Evolutionary conservation across 2,113 vertebrate species (phyloP).

Genomic region (Gambusia holbrooki): DNA sequence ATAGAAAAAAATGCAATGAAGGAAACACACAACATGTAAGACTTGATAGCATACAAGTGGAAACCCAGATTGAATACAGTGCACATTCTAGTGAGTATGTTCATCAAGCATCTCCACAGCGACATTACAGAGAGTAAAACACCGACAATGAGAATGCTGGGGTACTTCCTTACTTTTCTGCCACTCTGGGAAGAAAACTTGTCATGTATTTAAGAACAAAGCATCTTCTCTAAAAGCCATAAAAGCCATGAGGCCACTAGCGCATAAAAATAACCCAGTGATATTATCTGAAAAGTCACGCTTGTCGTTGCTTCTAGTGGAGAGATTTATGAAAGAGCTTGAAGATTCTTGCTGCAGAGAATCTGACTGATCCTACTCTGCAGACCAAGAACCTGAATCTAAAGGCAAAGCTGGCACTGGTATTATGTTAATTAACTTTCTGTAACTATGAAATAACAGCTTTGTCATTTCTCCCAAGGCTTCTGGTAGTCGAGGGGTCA

Average conservation of each 20-base stretch:
- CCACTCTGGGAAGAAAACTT: background rate
- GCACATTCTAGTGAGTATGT: background rate
- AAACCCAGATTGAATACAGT: conserved; percentile 3
- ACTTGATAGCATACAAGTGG: background rate
- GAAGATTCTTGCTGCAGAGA: background rate
- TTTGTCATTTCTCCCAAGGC: background rate
- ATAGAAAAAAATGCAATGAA: background rate
- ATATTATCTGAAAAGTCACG: background rate
- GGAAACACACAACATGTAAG: background rate
- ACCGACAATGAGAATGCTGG: background rate
- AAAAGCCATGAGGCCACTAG: background rate
- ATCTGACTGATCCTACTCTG: background rate
- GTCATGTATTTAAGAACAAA: conserved; percentile 14
- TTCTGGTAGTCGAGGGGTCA: background rate
- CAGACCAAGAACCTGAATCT: background rate
- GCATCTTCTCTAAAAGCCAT: conserved; percentile 10
- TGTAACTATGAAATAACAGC: background rate
- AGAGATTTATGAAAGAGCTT: background rate
- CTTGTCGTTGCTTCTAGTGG: background rate
- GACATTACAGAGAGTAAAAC: background rate
- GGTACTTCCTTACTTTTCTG: conserved; percentile 16
- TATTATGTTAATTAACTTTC: no score
- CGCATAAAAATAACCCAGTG: conserved; percentile 19
- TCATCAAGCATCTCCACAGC: background rate
- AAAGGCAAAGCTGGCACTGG: background rate